Evolutionary conservation across 2,113 vertebrate genomes (phyloP), one percentile per base, ranked within the genome.

Genomic region (Cryptomyrus ogoouensis): DNA sequence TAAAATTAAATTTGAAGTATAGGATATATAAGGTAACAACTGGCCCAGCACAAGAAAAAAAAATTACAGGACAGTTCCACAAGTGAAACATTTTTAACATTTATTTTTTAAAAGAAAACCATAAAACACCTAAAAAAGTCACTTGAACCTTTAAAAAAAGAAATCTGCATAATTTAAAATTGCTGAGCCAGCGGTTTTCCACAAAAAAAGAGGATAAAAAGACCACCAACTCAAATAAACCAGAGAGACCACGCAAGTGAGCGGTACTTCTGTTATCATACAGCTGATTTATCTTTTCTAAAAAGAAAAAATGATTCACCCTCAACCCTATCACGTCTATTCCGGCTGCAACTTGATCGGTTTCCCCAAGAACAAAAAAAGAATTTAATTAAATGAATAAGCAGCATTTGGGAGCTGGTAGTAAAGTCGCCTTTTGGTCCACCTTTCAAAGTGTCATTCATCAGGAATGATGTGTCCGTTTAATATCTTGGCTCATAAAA

Each of bases 371-470:
- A 15, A 8, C 31, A 39, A 80, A 42, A 35, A 19, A 15, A 35
- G 13, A 42, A 39, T 77, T 66, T 27, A 27, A 66, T 66, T 27
- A 66, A 66, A 27, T 66, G 24, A 66, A 66, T n/a, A 66, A 27
- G n/a, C 62, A n/a, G 62, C n/a, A 70, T 70, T 70, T 31, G 27
- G n/a, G 27, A 70, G 10, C 62, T 27, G 62, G 27, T 70, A 31
- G 62, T 27, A 70, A 70, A 70, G 31, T 70, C 44, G 39, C 44
- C 17, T 84, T 47, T 24, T 44, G 19, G 83, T 46, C 83, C 19
- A 84, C 44, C 42, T 84, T 46, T 10, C 83, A 46, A 84, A 84
- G 83, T 46, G 83, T 84, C 83, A 84, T 47, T 84, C 83, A 84
- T 84, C 42, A n/a, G 8, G 44, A 83, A 44, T 44, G 39, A 83